Evolutionary conservation across 2,797 vertebrate genomes (phyloP).

Genomic region (Toxotes lorentzi): DNA sequence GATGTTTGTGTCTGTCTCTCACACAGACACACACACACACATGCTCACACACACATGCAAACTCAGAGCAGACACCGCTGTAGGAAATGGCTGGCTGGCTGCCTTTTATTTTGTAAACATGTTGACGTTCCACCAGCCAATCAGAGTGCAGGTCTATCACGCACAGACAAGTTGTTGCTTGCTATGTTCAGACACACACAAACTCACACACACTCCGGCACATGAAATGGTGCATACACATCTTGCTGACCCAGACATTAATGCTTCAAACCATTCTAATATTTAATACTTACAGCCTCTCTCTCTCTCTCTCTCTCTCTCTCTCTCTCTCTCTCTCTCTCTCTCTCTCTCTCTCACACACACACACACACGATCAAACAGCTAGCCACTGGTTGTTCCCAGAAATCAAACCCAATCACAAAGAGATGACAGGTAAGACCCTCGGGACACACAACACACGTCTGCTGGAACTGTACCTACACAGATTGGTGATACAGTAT

Average conservation of each 20-base stretch:
- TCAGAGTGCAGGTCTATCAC: slow-evolving; percentile 55
- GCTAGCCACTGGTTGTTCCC: slow-evolving; percentile 36
- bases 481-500: not conserved
- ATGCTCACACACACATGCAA: slow-evolving; percentile 14
- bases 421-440: slow-evolving; percentile 48
- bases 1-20: slow-evolving; percentile 66
- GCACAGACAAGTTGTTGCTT: slow-evolving; percentile 62
- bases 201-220: slow-evolving; percentile 25
- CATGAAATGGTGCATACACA: slow-evolving; percentile 24
- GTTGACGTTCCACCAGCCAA: slow-evolving; percentile 58
- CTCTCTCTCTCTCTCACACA: slow-evolving; percentile 4
- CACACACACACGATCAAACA: slow-evolving; percentile 19
- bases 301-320: not conserved
- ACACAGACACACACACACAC: slow-evolving; percentile 7
- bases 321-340: not conserved
- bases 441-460: slow-evolving; percentile 61
- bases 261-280: slow-evolving; percentile 20
- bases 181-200: slow-evolving; percentile 24
- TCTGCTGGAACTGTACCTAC: not conserved
- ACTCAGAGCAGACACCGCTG: slow-evolving; percentile 42
- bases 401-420: slow-evolving; percentile 61
- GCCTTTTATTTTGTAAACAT: slow-evolving; percentile 77
- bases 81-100: slow-evolving; percentile 56
- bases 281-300: not conserved
- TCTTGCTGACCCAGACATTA: slow-evolving; percentile 20